Evolutionary conservation across 2,113 vertebrate species (phyloP).

Genomic region (Genyomyrus donnyi): DNA sequence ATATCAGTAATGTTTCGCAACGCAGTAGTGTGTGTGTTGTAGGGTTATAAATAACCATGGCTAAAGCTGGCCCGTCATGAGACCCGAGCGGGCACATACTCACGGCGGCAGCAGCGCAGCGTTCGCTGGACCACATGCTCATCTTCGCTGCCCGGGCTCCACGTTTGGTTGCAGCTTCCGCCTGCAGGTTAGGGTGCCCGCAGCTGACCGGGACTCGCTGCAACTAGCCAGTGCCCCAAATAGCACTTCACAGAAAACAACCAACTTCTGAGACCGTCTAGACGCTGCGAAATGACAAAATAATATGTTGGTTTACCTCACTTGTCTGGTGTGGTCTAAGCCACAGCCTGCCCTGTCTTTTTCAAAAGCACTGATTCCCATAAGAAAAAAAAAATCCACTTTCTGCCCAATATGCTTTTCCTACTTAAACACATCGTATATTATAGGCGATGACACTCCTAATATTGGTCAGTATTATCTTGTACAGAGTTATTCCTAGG

Average conservation of each 20-base stretch:
- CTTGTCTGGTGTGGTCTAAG: constrained; percentile 18
- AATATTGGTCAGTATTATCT: background rate
- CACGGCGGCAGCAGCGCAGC: background rate
- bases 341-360: constrained; percentile 12
- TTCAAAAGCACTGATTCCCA: background rate
- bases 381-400: background rate
- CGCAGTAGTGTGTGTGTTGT: background rate
- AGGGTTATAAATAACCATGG: background rate
- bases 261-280: constrained; percentile 45
- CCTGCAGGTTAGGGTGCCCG: background rate
- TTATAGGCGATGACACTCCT: background rate
- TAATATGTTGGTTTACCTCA: constrained; percentile 40
- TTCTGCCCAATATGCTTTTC: background rate
- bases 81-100: background rate
- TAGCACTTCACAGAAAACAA: constrained; percentile 3
- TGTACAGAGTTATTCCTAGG: background rate
- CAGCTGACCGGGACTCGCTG: background rate
- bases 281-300: constrained; percentile 48
- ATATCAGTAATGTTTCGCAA: background rate
- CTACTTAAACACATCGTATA: background rate
- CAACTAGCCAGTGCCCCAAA: background rate
- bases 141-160: background rate
- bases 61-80: background rate
- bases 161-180: background rate
- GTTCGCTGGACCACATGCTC: background rate